phyloP scores from a whole-genome alignment of 2,888 invertebrate genomes.

The Druceiella hillmani region DNA sequence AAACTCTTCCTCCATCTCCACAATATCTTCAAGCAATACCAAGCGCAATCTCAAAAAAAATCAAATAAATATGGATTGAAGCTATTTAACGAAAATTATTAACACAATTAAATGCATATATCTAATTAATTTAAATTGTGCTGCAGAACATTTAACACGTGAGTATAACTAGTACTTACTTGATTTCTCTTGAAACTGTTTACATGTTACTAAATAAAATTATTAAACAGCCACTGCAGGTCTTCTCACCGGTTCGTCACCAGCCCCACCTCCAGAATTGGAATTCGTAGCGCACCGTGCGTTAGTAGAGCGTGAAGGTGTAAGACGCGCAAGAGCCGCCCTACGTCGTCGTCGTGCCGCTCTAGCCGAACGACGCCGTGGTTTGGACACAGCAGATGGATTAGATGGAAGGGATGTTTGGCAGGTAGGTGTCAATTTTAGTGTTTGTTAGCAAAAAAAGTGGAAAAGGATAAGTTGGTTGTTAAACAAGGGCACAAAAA shows the following conservation, averaged over 20 bases:
- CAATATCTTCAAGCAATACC: too few species aligned
- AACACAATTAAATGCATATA: too few species aligned
- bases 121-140: not conserved
- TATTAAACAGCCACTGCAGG: too few species aligned
- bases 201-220: constrained; percentile 28
- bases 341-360: constrained; percentile 62
- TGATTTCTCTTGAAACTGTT: constrained; percentile 21
- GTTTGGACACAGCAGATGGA: constrained; percentile 34
- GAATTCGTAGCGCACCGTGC: constrained; percentile 82
- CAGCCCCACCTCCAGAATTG: constrained; percentile 50
- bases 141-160: not conserved
- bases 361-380: constrained; percentile 59
- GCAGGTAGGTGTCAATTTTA: too few species aligned
- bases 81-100: too few species aligned
- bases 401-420: too few species aligned
- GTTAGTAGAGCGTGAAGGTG: constrained; percentile 73
- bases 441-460: too few species aligned
- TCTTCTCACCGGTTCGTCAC: not conserved
- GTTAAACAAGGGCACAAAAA: too few species aligned
- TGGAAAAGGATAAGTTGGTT: too few species aligned
- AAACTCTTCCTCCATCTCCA: too few species aligned
- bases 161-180: constrained; percentile 4
- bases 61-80: too few species aligned
- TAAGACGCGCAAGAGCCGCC: constrained; percentile 75
- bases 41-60: too few species aligned